phyloP scores from a whole-genome alignment of 1,140 invertebrate species.

The Drosophila sp. region DNA sequence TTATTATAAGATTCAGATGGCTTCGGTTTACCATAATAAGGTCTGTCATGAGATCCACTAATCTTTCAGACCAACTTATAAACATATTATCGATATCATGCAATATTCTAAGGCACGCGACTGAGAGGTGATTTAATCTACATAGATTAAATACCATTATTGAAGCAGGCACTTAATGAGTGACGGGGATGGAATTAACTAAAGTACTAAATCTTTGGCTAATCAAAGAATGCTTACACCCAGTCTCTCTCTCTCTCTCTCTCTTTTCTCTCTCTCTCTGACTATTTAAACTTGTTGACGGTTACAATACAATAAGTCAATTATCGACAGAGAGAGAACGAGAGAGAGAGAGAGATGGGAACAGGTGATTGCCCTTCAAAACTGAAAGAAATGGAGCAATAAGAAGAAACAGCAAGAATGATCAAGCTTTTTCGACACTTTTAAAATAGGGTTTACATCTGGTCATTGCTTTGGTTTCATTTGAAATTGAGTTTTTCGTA shows the following conservation, averaged over 20 bases:
- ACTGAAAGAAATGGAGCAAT: background rate
- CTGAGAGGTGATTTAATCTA: background rate
- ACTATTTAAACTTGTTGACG: background rate
- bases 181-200: background rate
- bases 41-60: background rate
- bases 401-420: background rate
- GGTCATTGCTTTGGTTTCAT: slow-evolving; percentile 55
- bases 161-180: background rate
- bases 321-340: background rate
- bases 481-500: slow-evolving; percentile 71
- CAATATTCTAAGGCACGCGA: background rate
- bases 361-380: slow-evolving; percentile 1
- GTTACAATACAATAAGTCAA: background rate
- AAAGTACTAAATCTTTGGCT: background rate
- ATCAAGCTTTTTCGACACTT: slow-evolving; percentile 2
- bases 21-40: no score
- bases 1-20: no score
- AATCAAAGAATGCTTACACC: background rate
- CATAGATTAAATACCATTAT: background rate
- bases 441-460: slow-evolving; percentile 45
- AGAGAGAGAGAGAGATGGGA: background rate
- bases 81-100: slow-evolving; percentile 1
- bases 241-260: background rate
- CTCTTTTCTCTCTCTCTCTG: background rate
- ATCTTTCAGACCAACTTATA: background rate